Evolutionary conservation across 1,140 invertebrate genomes (phyloP), one percentile per base, ranked within the genome.

Genomic region (Zaprionus inermis): DNA sequence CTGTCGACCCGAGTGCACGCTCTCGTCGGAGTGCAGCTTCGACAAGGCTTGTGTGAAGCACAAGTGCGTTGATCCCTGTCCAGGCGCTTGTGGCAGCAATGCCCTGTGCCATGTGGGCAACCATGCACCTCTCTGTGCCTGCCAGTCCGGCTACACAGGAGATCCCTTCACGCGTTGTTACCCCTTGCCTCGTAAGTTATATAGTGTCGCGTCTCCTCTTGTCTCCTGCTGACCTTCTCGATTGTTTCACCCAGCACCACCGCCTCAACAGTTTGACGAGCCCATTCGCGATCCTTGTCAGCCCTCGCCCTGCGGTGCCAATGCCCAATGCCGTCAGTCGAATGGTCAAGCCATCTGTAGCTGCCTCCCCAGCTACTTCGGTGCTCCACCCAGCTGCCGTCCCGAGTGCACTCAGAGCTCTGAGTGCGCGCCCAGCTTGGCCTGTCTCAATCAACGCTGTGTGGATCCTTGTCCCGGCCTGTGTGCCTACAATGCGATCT

Each of bases 381-480:
- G 95, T 0, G 92, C 93, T 54, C 94, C 95, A 18, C 93, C 93
- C 52, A 93, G 92, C 44, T 95, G 94, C 65, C 93, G 93, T 22
- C 96, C 96, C 30, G 96, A 97, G 90, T 97, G 96, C 86, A 92
- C 94, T 3, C 91, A 95, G n/a, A 96, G 95, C 91, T 94, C 95
- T 14, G 97, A 97, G 73, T 98, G 97, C 92, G 30, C 94, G 5
- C 90, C 93, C 16, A 93, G 96, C 76, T 93, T 94, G 81, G 94
- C 96, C 12, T 97, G 96, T 83, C 84, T 95, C 16, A 93, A 93
- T 67, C 94, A 95, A 75, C 96, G 95, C 92, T 97, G 96, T 92
- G 92, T 91, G 14, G 94, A 97, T 88, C 96, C 96, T 10, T 97
- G 96, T 77, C 93, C 94, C 54, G 96, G 95, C 63, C 97, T 95